Base-by-base conservation (phyloP, 1,140 invertebrate genomes). In the Neotoxoptera formosana region DNA sequence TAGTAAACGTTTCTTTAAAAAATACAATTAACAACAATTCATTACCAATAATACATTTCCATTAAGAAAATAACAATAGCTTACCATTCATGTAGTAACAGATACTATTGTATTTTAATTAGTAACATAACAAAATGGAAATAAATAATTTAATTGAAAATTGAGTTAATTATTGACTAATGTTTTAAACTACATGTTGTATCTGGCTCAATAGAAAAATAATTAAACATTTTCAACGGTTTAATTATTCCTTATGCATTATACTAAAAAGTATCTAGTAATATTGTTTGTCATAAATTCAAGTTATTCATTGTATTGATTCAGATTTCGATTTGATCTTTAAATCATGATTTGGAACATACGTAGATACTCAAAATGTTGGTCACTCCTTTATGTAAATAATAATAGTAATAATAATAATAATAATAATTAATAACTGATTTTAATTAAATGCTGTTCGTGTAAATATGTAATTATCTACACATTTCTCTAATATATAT, bases 1-100 rank as follows among this genome's bases (percentile, higher is more conserved):
- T 90, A 90, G 53, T 90, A 90, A 60, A 67, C 45, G 36, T 90
- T 90, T 90, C 17, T 30, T 67, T 90, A 67, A 45, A 90, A 90
- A 90, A 90, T 90, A 90, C 34, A 90, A 67, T 90, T 67, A 90
- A 92, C 36, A 56, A 92, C 51, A 67, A 67, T 90, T 90, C 17
- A 81, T 92, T 92, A 92, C 6, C n/a, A 76, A 83, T 92, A 81
- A 92, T 92, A 83, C 67, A 92, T 83, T 90, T 60, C 89, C 45
- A 90, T 9, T 60, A n/a, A 90, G 25, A 67, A 90, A 90, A 67
- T 90, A 90, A 90, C 56, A 90, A 90, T 67, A 90, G 53, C 25
- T n/a, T 45, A 45, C 89, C 60, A 90, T 60, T 45, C 0, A 47
- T 23, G 6, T 41, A 90, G 25, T 45, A 90, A 67, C 41, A 67